Evolutionary conservation across 2,888 invertebrate genomes (phyloP), one percentile per base, ranked within the genome.

Genomic region (Eilema sororculum): DNA sequence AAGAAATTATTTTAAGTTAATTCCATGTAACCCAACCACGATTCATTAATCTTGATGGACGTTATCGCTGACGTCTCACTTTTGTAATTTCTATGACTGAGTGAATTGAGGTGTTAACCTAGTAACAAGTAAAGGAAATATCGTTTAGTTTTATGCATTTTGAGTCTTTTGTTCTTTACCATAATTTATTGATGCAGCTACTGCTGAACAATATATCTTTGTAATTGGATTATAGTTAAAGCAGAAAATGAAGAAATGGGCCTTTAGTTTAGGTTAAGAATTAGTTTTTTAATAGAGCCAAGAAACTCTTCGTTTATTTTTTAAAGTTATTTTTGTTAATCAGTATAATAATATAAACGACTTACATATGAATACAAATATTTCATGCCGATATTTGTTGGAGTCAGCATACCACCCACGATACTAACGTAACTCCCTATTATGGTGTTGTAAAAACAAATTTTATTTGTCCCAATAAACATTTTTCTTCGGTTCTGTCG

Each of bases 21-120:
- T 73, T 83, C 73, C 76, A 69, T 73, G 70, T 74, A 71, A 78
- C 74, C 67, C 25, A 72, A 69, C 70, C 57, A 71, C 77, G 73
- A 71, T 74, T 81, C 78, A 81, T 81, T 81, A 81, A 71, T 71
- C 70, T 71, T 79, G 79, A 82, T 81, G 69, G 82, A 76, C 81
- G 76, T 81, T 82, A 82, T 82, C 79, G 81, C 28, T 59, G n/a
- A 46, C 58, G 71, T 77, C 68, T 78, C 56, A 75, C 75, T 75
- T 81, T 77, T 74, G 79, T 77, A 79, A 80, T 76, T 76, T 79
- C 68, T 64, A 25, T 66, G 58, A 61, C 67, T 64, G 66, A 69
- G 61, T 70, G 16, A 73, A 69, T 71, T 67, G 41, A 46, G 65
- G 66, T 24, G 16, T 56, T 65, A 68, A 71, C 12, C 67, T 16